Evolutionary conservation across 2,888 invertebrate species (phyloP).

Genomic region (Chirona hameri): DNA sequence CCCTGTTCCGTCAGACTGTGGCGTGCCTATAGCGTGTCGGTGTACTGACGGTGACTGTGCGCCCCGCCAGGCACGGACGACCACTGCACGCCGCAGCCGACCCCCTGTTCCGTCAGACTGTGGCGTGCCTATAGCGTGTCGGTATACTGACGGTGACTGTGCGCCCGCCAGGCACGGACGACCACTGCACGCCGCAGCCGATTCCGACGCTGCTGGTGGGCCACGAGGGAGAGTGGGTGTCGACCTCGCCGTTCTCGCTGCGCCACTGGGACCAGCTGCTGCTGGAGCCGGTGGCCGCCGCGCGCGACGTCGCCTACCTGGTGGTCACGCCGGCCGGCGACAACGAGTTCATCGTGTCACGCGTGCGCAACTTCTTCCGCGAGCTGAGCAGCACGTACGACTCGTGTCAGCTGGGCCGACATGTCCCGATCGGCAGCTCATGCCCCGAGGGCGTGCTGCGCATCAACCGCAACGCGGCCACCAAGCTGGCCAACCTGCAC

Average conservation of each 20-base stretch:
- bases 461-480: slow-evolving; percentile 64
- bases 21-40: too few species aligned
- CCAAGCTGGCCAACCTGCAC: slow-evolving; percentile 60
- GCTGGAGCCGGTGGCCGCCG: slow-evolving; percentile 94
- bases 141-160: too few species aligned
- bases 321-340: slow-evolving; percentile 79
- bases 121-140: too few species aligned
- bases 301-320: slow-evolving; percentile 90
- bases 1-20: too few species aligned
- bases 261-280: slow-evolving; percentile 95
- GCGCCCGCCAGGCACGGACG: slow-evolving; percentile 67
- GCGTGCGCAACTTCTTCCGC: slow-evolving; percentile 81
- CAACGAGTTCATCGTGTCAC: slow-evolving; percentile 72
- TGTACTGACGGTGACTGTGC: too few species aligned
- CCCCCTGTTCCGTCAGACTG: too few species aligned
- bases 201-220: slow-evolving; percentile 91
- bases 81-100: too few species aligned
- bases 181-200: slow-evolving; percentile 95
- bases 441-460: slow-evolving; percentile 83
- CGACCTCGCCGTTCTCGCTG: slow-evolving; percentile 88
- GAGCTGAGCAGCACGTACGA: slow-evolving; percentile 92
- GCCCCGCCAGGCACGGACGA: too few species aligned
- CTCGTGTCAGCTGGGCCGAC: slow-evolving; percentile 86
- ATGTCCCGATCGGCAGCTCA: slow-evolving; percentile 80
- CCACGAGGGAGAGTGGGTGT: slow-evolving; percentile 91